Percentiles rank a stretch among this genome's conserved stretches.
Evolutionary conservation across 2,888 invertebrate species (phyloP).

Genomic region (Leptothorax acervorum): DNA sequence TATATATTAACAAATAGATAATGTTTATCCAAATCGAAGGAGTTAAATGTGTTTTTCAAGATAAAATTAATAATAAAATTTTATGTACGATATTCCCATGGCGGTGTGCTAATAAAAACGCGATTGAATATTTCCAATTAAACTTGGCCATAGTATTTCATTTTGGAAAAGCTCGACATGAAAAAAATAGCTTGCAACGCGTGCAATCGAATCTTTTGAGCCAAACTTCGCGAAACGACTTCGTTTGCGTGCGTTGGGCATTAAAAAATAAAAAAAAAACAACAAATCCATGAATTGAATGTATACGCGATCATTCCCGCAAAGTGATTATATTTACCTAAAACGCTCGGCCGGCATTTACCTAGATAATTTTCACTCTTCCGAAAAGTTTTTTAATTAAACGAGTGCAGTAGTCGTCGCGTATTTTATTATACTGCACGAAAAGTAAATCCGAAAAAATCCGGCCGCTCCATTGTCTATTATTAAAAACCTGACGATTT

Average conservation of each 20-base stretch:
- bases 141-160: slow-evolving; percentile 36
- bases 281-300: slow-evolving; percentile 17
- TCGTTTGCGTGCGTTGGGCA: slow-evolving; percentile 15
- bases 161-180: neutral
- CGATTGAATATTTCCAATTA: slow-evolving; percentile 46
- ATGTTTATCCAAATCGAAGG: neutral
- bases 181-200: slow-evolving; percentile 36
- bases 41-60: slow-evolving; percentile 9
- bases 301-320: slow-evolving; percentile 26
- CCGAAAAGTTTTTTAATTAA: slow-evolving; percentile 26
- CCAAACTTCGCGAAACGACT: slow-evolving; percentile 40
- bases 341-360: neutral
- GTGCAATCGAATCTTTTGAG: slow-evolving; percentile 45
- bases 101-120: slow-evolving; percentile 19
- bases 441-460: slow-evolving; percentile 12
- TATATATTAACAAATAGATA: slow-evolving; percentile 10
- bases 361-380: slow-evolving; percentile 22
- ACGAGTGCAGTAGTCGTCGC: neutral
- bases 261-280: slow-evolving; percentile 13
- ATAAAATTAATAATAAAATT: slow-evolving; percentile 18
- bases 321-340: slow-evolving; percentile 16
- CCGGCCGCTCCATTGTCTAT: neutral
- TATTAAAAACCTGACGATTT: slow-evolving; percentile 8
- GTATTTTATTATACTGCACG: slow-evolving; percentile 6
- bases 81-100: slow-evolving; percentile 5